Evolutionary conservation across 2,113 vertebrate genomes (phyloP), one percentile per base, ranked within the genome.

Genomic region (Clarias macrocephalus): DNA sequence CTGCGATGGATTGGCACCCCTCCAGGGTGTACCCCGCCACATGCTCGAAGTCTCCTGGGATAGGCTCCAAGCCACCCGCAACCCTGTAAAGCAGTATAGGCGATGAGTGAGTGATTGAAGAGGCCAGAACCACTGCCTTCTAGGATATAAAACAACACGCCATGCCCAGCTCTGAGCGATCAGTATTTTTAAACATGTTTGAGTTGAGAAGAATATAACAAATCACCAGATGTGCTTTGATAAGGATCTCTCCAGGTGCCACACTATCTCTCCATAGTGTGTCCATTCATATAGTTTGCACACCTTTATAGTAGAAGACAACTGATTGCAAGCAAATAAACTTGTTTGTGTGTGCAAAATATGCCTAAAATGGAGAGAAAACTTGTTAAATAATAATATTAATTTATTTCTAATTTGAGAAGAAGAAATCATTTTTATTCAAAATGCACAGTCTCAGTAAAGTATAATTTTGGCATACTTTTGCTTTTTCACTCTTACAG

Each of bases 401-500:
- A 6, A 48, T 8, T 48, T 7, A 48, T 48, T 48, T 48, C 6
- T 13, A 8, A 25, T 33, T 68, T 28, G 16, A 30, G 11, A 16
- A 6, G n/a, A 33, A 70, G 33, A 70, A 2, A 42, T 42, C 48
- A 48, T 48, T 8, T 8, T 48, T 48, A n/a, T 48, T 48, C 0
- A 42, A 42, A 42, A 48, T 48, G 0, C 7, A 48, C 33, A 48
- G 7, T 0, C 7, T 15, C 30, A 86, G 42, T 10, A 48, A 48
- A 28, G 13, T 25, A 8, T 48, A 28, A 12, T 80, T 48, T 33
- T 15, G 42, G n/a, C 21, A 11, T 59, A 2, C 5, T 59, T 84
- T 89, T 56, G 90, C 15, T 15, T 94, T 82, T 93, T 85, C 92
- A 13, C 13, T 62, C 19, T 88, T 92, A 95, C 95, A 99, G 98